Evolutionary conservation across 2,888 invertebrate species (phyloP).

Genomic region (Drosophila mercatorum): DNA sequence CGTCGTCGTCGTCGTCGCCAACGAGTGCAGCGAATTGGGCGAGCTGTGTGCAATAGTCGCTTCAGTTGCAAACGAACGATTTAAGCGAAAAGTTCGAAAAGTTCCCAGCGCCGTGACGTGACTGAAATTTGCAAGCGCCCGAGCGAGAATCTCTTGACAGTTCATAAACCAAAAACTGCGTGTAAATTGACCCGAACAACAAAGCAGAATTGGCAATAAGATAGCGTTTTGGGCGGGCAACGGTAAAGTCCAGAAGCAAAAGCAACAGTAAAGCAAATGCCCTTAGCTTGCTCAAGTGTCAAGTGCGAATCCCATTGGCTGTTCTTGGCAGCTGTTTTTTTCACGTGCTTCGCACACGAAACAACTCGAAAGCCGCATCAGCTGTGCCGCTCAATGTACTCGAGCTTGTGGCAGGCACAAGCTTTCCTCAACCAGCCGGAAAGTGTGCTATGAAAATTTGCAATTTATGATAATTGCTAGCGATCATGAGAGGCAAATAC

Average conservation of each 20-base stretch:
- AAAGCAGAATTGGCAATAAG: background rate
- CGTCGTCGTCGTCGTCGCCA: conserved; percentile 42
- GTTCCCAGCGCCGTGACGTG: conserved; percentile 57
- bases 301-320: conserved; percentile 10
- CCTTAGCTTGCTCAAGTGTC: conserved; percentile 3
- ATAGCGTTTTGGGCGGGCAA: conserved; percentile 2
- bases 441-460: conserved; percentile 9
- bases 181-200: background rate
- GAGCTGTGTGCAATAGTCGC: conserved; percentile 68
- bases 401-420: conserved; percentile 16
- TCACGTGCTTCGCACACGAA: conserved; percentile 7
- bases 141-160: conserved; percentile 17
- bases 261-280: background rate
- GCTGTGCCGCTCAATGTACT: conserved; percentile 32
- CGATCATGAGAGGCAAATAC: background rate
- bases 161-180: conserved; percentile 1
- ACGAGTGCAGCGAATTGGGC: conserved; percentile 65
- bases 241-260: background rate
- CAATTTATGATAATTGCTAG: background rate
- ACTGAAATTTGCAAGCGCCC: conserved; percentile 40
- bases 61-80: conserved; percentile 84
- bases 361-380: conserved; percentile 23
- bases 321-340: conserved; percentile 2
- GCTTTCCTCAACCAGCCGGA: conserved; percentile 17
- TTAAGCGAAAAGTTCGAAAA: conserved; percentile 80